Evolutionary conservation across 2,797 vertebrate genomes (phyloP).

Genomic region (Anolis apletophallus): DNA sequence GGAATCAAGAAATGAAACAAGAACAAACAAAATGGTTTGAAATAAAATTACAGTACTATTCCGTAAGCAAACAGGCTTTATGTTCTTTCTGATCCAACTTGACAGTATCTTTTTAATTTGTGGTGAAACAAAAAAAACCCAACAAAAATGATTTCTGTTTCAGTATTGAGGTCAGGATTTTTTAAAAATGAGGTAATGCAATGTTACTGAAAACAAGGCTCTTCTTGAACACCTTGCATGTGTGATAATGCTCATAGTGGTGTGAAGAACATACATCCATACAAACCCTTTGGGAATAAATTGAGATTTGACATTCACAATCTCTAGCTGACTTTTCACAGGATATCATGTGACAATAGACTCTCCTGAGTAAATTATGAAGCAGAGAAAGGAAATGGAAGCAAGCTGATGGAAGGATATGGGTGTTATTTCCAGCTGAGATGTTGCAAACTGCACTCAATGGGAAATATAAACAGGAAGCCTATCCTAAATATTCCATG

Average conservation of each 20-base stretch:
- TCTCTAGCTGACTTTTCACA: not conserved
- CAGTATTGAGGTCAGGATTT: not conserved
- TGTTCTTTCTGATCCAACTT: not conserved
- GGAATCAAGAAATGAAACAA: not conserved
- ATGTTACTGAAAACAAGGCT: not conserved
- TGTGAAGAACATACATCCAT: not conserved
- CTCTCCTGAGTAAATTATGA: not conserved
- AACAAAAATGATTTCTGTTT: not conserved
- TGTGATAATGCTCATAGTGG: not conserved
- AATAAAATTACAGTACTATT: not conserved
- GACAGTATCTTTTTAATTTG: slow-evolving; percentile 10
- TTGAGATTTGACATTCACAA: not conserved
- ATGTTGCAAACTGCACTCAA: slow-evolving; percentile 19
- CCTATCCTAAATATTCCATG: slow-evolving; percentile 21
- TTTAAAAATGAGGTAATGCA: slow-evolving; percentile 19
- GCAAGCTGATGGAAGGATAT: not conserved
- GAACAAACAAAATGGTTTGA: not conserved
- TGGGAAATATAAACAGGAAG: slow-evolving; percentile 7
- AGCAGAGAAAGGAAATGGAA: not conserved
- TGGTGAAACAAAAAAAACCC: not conserved
- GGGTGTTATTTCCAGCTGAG: not conserved
- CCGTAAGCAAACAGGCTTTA: not conserved
- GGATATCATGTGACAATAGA: not conserved
- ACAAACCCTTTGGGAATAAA: not conserved
- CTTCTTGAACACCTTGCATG: slow-evolving; percentile 14